Base-by-base conservation (phyloP, 2,888 invertebrate genomes). In the Trachelus troglodyta region DNA sequence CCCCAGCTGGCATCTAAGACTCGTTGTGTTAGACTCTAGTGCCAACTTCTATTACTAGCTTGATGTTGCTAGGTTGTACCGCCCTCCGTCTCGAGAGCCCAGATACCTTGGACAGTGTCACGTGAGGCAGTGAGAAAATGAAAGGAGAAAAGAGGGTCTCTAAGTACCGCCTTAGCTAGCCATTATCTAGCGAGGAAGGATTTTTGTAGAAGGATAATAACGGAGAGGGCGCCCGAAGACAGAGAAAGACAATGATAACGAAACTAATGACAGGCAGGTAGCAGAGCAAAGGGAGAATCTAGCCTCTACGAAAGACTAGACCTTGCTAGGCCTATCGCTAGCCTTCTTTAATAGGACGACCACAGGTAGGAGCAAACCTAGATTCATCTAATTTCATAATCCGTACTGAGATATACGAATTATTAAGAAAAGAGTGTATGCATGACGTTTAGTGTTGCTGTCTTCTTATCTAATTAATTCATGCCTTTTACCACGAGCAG, bases 241-340 rank as follows among this genome's bases (percentile, higher is more conserved):
- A 56, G 56, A 56, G 56, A 56, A 56, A 56, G 56, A 56, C 6
- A 23, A 56, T 56, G 56, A 56, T 82, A 84, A 87, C 85, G 86
- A 88, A 80, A 83, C 83, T 86, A 85, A 79, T 80, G 80, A 86
- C 88, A 89, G 90, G 87, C 89, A 90, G 90, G 88, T 90, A 90
- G 89, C 88, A 87, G 89, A 90, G 82, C 85, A 82, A 85, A 88
- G 81, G 85, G 85, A 75, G 85, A 76, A 31, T 86, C 86, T 89
- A 87, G 87, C 85, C 84, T 85, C 81, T 81, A 81, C 85, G 82
- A 83, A 86, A 85, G 85, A 86, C 85, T 87, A 89, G 85, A 82
- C 83, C 82, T 85, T 86, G 84, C 86, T 89, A 88, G 87, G 85
- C 86, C 84, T 85, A 80, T 87, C 78, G 82, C 84, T 88, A 88